Percentiles rank a stretch among this genome's conserved stretches.
Conservation (phyloP, 1,140 invertebrate genomes). For the Paraescarpia echinospica region DNA sequence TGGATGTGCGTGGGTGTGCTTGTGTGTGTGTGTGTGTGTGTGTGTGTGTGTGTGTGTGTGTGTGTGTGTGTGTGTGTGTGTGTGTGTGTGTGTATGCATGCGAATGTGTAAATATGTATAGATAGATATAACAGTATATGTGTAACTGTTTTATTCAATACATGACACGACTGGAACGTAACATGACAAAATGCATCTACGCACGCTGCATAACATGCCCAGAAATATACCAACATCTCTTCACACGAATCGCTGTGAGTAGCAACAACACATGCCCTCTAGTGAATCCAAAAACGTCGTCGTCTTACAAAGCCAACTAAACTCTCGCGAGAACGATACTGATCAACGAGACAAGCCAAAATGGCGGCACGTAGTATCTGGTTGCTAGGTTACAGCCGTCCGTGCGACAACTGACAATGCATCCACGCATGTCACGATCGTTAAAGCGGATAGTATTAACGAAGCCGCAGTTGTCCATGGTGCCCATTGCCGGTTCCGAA, state of each 20-base stretch:
- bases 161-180: neutral
- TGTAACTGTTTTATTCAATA: neutral
- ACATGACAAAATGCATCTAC: neutral
- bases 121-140: neutral
- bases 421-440: slow-evolving; percentile 55
- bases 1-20: neutral
- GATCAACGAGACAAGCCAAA: neutral
- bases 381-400: slow-evolving; percentile 60
- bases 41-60: slow-evolving; percentile 16
- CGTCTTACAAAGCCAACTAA: neutral
- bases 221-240: neutral
- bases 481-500: slow-evolving; percentile 51
- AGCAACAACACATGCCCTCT: neutral
- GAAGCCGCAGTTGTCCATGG: slow-evolving; percentile 51
- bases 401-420: slow-evolving; percentile 64
- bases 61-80: slow-evolving; percentile 22
- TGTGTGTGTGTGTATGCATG: slow-evolving; percentile 19
- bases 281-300: neutral
- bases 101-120: neutral
- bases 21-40: neutral
- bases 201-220: neutral
- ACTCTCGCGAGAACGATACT: neutral
- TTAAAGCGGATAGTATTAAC: slow-evolving; percentile 44
- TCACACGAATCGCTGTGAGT: neutral
- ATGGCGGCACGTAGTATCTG: neutral